Conservation (phyloP, 2,797 vertebrate genomes). For the Darevskia nairensis region DNA sequence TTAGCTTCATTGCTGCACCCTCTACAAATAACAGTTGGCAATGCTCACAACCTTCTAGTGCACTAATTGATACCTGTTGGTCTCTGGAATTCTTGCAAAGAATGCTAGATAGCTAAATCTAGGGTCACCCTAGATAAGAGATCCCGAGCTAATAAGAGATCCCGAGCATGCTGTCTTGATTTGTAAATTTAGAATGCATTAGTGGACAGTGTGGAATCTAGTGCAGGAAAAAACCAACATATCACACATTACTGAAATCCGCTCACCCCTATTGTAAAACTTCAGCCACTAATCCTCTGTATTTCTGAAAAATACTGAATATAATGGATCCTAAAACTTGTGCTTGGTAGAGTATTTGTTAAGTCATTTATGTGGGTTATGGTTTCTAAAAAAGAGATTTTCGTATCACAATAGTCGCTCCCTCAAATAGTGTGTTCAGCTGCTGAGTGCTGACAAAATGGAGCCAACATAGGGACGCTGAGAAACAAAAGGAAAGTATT, state of each 20-base stretch:
- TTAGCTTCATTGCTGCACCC: neutral
- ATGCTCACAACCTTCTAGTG: neutral
- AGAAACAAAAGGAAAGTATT: neutral
- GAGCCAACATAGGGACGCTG: neutral
- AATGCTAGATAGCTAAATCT: neutral
- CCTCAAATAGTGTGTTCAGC: neutral
- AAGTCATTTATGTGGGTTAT: neutral
- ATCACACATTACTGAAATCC: neutral
- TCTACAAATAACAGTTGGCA: neutral
- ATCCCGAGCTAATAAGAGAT: neutral
- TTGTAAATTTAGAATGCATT: neutral
- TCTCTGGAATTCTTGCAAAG: neutral
- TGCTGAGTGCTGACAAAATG: neutral
- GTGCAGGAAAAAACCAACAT: neutral
- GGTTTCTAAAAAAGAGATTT: no score
- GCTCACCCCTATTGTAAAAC: neutral
- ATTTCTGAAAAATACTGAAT: neutral
- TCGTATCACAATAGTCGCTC: neutral
- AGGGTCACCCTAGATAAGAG: neutral
- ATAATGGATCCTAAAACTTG: neutral
- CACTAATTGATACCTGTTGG: neutral
- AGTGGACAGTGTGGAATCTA: neutral
- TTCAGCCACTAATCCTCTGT: neutral
- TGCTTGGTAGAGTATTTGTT: neutral
- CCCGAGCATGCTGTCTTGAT: neutral